Evolutionary conservation across 2,888 invertebrate genomes (phyloP), one percentile per base, ranked within the genome.

Genomic region (Pristionchus fissidentatus): DNA sequence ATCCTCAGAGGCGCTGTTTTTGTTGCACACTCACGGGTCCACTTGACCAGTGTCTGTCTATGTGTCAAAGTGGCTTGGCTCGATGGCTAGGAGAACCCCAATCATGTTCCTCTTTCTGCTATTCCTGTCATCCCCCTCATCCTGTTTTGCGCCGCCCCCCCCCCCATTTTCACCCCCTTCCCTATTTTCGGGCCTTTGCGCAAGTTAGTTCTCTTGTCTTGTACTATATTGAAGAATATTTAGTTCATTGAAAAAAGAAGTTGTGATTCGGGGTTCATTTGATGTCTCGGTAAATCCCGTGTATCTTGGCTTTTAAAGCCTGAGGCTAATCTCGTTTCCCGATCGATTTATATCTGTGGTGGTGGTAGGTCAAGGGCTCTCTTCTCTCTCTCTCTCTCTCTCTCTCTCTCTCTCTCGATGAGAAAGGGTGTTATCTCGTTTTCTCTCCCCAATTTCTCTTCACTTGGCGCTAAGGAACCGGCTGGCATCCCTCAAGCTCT

Each of bases 401-500:
- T 38, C 43, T 26, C 26, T 62, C 32, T 62, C 62, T 29, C 29
- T 26, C 62, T 29, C 43, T 55, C 55, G 55, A 55, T 55, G n/a
- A 8, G 22, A n/a, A 32, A 60, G 66, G 66, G 3, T 62, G 22
- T n/a, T 8, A 22, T 66, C 66, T 66, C 66, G 66, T 66, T 66
- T 62, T 66, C 66, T 19, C 66, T 19, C 66, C n/a, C n/a, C n/a
- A n/a, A 1, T 26, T 32, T 60, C 66, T n/a, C 57, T 35, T 66
- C 35, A 35, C 38, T 66, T 29, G 32, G 60, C 26, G 8, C 29
- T 10, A 15, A 3, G 66, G 66, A 66, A 66, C 66, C 66, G 66
- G 66, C 66, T 66, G 66, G 66, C 66, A 66, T 22, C n/a, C n/a
- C n/a, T n/a, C n/a, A 66, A 38, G 35, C 35, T 66, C 66, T 66